Percentiles rank a stretch among this genome's conserved stretches.
Evolutionary conservation across 2,888 invertebrate genomes (phyloP).

Genomic region (Gnatocerus cornutus): DNA sequence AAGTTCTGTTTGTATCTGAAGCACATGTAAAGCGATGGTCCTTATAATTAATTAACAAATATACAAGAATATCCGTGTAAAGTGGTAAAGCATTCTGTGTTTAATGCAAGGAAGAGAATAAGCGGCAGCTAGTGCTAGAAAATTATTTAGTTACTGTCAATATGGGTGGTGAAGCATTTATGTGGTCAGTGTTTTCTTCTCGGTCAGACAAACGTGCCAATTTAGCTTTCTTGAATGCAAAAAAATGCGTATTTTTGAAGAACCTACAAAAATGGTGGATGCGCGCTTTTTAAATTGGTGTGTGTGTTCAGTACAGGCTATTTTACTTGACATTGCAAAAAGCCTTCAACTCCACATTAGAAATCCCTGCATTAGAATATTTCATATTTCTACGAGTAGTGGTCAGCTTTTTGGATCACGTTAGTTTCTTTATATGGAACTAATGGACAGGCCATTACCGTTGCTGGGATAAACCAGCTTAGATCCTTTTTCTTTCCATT

Average conservation of each 20-base stretch:
- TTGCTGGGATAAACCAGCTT: slow-evolving; percentile 20
- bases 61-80: slow-evolving; percentile 19
- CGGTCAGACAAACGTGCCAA: too few relatives aligned
- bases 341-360: neutral
- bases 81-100: slow-evolving; percentile 1
- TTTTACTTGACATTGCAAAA: neutral
- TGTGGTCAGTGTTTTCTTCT: too few relatives aligned
- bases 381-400: slow-evolving; percentile 20
- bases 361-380: slow-evolving; percentile 40
- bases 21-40: slow-evolving; percentile 38
- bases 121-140: neutral
- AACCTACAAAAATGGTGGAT: too few relatives aligned
- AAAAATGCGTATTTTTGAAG: too few relatives aligned
- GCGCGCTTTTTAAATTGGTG: too few relatives aligned
- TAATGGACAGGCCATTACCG: slow-evolving; percentile 42
- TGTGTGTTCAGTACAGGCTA: too few relatives aligned
- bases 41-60: slow-evolving; percentile 43
- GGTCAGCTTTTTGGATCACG: slow-evolving; percentile 24
- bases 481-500: slow-evolving; percentile 12
- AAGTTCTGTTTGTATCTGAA: slow-evolving; percentile 48
- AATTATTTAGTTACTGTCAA: neutral
- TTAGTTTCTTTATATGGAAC: slow-evolving; percentile 34
- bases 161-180: too few relatives aligned
- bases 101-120: neutral
- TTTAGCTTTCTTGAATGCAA: too few relatives aligned